Percentiles rank a stretch among this genome's conserved stretches.
phyloP scores from a whole-genome alignment of 2,888 invertebrate genomes.

The Phlogophora meticulosa region DNA sequence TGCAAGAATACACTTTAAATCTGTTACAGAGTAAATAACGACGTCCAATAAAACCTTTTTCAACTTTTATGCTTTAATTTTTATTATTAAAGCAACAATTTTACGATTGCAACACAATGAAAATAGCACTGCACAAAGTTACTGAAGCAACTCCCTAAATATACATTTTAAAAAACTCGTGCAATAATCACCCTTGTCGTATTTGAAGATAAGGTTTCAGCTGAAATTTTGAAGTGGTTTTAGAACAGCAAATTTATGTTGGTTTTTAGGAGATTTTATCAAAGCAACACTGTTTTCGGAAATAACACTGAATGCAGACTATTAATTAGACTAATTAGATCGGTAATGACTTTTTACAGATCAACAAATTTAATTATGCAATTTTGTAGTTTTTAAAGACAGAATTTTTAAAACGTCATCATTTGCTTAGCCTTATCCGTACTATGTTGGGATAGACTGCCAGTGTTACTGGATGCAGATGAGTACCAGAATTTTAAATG shows the following conservation, averaged over 20 bases:
- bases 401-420: no score
- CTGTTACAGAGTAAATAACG: slow-evolving; percentile 58
- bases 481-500: no score
- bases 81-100: slow-evolving; percentile 65
- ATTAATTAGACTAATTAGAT: slow-evolving; percentile 68
- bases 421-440: no score
- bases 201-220: background rate
- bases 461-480: no score
- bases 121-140: slow-evolving; percentile 40
- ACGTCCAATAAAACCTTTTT: slow-evolving; percentile 52
- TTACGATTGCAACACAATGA: slow-evolving; percentile 65
- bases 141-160: background rate
- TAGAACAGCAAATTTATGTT: slow-evolving; percentile 23
- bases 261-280: slow-evolving; percentile 65
- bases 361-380: slow-evolving; percentile 43
- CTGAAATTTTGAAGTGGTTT: slow-evolving; percentile 1
- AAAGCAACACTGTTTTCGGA: slow-evolving; percentile 70
- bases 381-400: background rate
- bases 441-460: no score
- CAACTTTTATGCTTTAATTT: slow-evolving; percentile 58
- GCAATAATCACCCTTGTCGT: slow-evolving; percentile 18
- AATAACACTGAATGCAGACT: slow-evolving; percentile 58
- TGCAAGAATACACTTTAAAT: slow-evolving; percentile 39
- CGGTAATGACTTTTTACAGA: slow-evolving; percentile 48
- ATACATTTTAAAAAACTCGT: slow-evolving; percentile 6